Conservation (phyloP, 2,888 invertebrate genomes). For the Diloba caeruleocephala region DNA sequence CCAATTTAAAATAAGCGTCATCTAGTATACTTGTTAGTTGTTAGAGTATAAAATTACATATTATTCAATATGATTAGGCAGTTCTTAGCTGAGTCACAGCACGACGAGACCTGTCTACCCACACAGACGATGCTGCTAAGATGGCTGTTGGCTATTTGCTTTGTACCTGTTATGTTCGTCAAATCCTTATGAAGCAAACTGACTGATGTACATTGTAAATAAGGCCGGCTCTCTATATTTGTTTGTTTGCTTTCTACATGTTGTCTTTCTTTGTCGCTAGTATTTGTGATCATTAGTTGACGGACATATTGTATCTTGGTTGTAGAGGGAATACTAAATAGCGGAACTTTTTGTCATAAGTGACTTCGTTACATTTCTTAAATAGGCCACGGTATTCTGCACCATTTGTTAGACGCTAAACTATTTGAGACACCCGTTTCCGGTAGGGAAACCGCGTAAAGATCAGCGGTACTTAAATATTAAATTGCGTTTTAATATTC, state of each 20-base stretch:
- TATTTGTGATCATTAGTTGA: too few species aligned
- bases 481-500: too few species aligned
- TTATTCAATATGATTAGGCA: slow-evolving; percentile 48
- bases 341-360: too few species aligned
- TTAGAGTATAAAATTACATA: slow-evolving; percentile 51
- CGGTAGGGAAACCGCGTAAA: too few species aligned
- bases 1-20: slow-evolving; percentile 40
- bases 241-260: slow-evolving; percentile 25
- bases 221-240: slow-evolving; percentile 25
- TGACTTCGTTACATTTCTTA: too few species aligned
- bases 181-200: slow-evolving; percentile 41
- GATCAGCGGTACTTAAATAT: too few species aligned
- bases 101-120: slow-evolving; percentile 67
- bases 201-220: slow-evolving; percentile 35
- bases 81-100: slow-evolving; percentile 55
- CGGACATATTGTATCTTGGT: too few species aligned
- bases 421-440: too few species aligned
- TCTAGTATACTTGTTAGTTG: slow-evolving; percentile 42
- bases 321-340: too few species aligned
- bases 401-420: too few species aligned
- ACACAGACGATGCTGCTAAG: slow-evolving; percentile 53
- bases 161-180: slow-evolving; percentile 62
- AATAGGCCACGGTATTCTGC: too few species aligned
- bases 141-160: slow-evolving; percentile 54
- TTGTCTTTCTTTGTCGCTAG: slow-evolving; percentile 1